Evolutionary conservation across 2,113 vertebrate genomes (phyloP).

Genomic region (Falco punctatus): DNA sequence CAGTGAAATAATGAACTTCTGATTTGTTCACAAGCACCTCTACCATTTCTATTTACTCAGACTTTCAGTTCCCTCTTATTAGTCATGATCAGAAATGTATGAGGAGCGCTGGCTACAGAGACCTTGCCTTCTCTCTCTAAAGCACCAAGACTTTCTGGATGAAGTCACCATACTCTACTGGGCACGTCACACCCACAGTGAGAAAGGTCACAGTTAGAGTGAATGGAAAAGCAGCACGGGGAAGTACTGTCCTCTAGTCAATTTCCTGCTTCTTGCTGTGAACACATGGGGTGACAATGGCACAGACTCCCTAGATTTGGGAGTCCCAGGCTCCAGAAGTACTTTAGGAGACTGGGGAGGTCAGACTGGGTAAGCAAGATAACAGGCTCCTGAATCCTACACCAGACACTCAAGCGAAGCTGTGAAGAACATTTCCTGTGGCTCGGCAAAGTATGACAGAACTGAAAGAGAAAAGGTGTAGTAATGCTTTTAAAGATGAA

Average conservation of each 20-base stretch:
- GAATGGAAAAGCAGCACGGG: rapidly evolving
- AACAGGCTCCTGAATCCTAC: background rate
- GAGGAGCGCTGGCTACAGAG: background rate
- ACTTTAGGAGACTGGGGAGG: background rate
- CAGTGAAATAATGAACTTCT: background rate
- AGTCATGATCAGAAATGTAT: background rate
- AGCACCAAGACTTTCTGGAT: background rate
- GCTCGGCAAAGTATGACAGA: background rate
- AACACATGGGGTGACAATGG: background rate
- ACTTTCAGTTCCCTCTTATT: background rate
- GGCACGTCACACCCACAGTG: background rate
- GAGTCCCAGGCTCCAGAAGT: background rate
- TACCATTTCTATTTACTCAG: background rate
- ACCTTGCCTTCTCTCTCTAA: background rate
- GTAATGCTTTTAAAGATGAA: background rate
- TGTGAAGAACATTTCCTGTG: background rate
- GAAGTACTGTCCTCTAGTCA: background rate
- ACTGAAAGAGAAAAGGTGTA: background rate
- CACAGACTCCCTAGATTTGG: too few relatives aligned
- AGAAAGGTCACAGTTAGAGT: background rate
- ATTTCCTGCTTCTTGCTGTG: background rate
- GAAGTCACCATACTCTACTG: background rate
- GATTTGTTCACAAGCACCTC: background rate
- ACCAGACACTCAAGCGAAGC: background rate
- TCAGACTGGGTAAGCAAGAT: background rate